Conservation (phyloP, 2,888 invertebrate species). For the Chydorus sphaericus region DNA sequence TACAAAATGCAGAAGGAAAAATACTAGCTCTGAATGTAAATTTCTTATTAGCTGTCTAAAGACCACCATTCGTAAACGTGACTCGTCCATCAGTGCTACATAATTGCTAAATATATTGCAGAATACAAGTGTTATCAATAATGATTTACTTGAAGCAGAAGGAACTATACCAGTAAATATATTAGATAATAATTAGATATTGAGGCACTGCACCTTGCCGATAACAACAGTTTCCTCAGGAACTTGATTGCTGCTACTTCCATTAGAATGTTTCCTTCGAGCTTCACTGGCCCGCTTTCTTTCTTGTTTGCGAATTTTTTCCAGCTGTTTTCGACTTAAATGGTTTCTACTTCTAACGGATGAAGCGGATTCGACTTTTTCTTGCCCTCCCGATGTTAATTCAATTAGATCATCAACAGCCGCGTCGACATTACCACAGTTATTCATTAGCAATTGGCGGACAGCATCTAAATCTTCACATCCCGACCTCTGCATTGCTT, state of each 20-base stretch:
- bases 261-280: neutral
- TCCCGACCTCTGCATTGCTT: slow-evolving; percentile 23
- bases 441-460: slow-evolving; percentile 20
- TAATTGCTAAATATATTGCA: too few species aligned
- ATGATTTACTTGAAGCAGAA: too few species aligned
- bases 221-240: neutral
- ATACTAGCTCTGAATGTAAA: too few species aligned
- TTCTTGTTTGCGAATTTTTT: slow-evolving; percentile 6
- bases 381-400: neutral
- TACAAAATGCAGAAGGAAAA: too few species aligned
- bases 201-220: slow-evolving; percentile 1
- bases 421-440: slow-evolving; percentile 9
- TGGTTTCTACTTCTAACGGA: neutral
- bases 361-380: neutral
- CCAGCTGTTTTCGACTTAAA: slow-evolving; percentile 1
- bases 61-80: too few species aligned
- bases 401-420: slow-evolving; percentile 10
- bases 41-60: too few species aligned
- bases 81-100: too few species aligned
- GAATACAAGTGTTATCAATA: too few species aligned
- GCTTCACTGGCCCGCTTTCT: slow-evolving; percentile 3
- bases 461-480: slow-evolving; percentile 22
- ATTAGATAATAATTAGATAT: neutral
- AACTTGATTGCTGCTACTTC: neutral
- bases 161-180: too few species aligned